Evolutionary conservation across 2,888 invertebrate species (phyloP).

Genomic region (Parelbella ahira): DNA sequence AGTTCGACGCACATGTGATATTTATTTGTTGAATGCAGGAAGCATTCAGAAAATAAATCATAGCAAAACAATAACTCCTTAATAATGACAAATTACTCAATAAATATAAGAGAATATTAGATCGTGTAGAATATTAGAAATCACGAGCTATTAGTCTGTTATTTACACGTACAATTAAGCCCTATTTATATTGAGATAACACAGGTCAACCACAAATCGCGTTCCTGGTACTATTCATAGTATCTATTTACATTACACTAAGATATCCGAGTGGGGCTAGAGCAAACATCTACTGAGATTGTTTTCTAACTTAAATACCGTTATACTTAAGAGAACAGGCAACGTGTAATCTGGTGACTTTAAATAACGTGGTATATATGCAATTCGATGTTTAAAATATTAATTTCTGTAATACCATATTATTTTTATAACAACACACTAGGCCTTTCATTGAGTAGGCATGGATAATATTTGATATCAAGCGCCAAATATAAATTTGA

Average conservation of each 20-base stretch:
- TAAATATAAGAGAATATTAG: constrained; percentile 1
- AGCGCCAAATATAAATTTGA: too few species aligned
- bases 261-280: constrained; percentile 41
- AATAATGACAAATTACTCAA: constrained; percentile 18
- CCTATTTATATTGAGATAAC: constrained; percentile 34
- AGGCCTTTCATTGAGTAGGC: too few species aligned
- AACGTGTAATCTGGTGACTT: too few species aligned
- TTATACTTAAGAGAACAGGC: constrained; percentile 42
- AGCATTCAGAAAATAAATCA: constrained; percentile 30
- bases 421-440: too few species aligned
- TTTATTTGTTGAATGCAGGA: constrained; percentile 36
- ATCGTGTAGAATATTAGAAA: too few species aligned
- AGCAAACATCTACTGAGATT: constrained; percentile 36
- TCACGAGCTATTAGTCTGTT: constrained; percentile 12
- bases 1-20: constrained; percentile 33
- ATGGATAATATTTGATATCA: too few species aligned
- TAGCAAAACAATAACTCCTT: constrained; percentile 26
- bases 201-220: constrained; percentile 27
- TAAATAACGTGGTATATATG: too few species aligned
- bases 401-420: too few species aligned
- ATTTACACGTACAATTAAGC: constrained; percentile 25
- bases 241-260: constrained; percentile 45
- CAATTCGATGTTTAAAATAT: too few species aligned
- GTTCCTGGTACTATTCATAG: constrained; percentile 26
- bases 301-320: constrained; percentile 35